These are phyloP conservation scores for Amniataba percoides DNA, from an alignment of 2,797 vertebrate species.

Conservation along the genomic window DNA sequence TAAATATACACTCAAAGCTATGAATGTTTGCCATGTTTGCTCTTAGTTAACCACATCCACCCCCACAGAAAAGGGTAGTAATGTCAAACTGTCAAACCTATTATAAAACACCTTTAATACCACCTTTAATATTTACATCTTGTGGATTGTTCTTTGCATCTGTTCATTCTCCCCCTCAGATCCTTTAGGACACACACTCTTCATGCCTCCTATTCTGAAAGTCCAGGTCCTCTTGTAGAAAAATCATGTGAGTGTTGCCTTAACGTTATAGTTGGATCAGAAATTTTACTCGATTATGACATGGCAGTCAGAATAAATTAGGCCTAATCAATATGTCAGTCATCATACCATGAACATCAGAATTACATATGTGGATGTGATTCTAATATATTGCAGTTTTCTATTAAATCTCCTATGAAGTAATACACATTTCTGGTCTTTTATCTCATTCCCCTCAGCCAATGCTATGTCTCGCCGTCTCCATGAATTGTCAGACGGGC, in stretches of 20 bases:
- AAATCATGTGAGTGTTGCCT: not conserved
- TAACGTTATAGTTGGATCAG: not conserved
- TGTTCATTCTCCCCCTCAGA: not conserved
- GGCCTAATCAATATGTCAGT: not conserved
- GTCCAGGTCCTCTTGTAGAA: not conserved
- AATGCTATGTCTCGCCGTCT: not conserved
- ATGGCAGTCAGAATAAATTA: not conserved
- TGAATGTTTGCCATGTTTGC: not conserved
- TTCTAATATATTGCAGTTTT: not conserved
- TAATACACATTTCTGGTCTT: not conserved
- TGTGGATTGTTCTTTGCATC: not conserved
- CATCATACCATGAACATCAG: not conserved
- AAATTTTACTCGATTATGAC: not conserved
- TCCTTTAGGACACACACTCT: not conserved
- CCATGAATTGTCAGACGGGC: conserved; percentile 1
- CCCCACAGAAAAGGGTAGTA: too few relatives aligned
- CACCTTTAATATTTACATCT: too few relatives aligned
- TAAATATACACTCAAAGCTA: not conserved
- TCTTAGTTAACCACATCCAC: too few relatives aligned
- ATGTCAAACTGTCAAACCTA: too few relatives aligned
- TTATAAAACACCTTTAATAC: too few relatives aligned
- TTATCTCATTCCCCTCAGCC: not conserved
- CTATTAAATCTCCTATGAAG: not conserved
- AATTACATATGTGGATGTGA: not conserved
- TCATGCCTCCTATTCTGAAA: not conserved